phyloP scores from a whole-genome alignment of 2,113 vertebrate species.

The Misgurnus mizolepis region DNA sequence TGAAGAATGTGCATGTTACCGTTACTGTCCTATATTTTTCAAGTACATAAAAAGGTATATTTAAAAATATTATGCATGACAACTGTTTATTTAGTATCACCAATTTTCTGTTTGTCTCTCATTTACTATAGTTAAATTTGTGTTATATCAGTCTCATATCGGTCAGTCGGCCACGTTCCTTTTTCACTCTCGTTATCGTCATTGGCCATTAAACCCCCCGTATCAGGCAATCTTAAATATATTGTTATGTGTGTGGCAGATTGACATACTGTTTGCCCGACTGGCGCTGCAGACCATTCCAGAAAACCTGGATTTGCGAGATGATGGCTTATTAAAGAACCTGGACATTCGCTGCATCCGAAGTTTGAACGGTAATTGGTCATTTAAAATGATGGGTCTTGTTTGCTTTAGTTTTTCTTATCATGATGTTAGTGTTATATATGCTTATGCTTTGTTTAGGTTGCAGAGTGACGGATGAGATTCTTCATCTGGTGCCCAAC shows the following conservation, averaged over 20 bases:
- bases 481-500: slow-evolving; percentile 89
- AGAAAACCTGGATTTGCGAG: slow-evolving; percentile 85
- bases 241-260: slow-evolving; percentile 70
- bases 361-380: slow-evolving; percentile 85
- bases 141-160: no score
- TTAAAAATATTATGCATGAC: no score
- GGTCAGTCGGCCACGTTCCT: no score
- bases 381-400: neutral
- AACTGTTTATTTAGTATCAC: no score
- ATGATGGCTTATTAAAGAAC: slow-evolving; percentile 84
- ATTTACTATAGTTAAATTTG: no score
- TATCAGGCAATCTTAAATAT: no score
- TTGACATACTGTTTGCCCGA: slow-evolving; percentile 91
- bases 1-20: no score
- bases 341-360: slow-evolving; percentile 87
- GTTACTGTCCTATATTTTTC: no score
- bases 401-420: neutral
- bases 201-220: no score
- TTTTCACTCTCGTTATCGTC: no score
- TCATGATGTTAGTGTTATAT: neutral
- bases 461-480: slow-evolving; percentile 92
- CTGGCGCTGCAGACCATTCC: slow-evolving; percentile 86
- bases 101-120: no score
- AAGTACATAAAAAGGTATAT: no score
- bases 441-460: slow-evolving; percentile 66